Conservation (phyloP, 2,113 vertebrate species). For the Orthonyx spaldingii region DNA sequence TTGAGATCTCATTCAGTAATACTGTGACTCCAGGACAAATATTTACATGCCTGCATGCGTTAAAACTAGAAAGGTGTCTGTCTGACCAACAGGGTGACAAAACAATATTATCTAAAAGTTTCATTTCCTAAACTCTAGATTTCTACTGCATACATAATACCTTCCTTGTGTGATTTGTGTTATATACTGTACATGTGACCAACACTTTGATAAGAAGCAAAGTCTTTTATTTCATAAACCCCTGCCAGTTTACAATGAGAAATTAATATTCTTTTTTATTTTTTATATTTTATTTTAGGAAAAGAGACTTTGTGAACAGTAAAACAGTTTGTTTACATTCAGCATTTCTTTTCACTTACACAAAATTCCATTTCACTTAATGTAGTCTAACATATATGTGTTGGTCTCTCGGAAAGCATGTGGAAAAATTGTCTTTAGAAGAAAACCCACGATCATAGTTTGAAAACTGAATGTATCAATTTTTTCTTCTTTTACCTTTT, state of each 20-base stretch:
- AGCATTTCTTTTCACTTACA: conserved; percentile 71
- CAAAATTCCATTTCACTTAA: conserved; percentile 69
- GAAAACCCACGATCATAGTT: conserved; percentile 67
- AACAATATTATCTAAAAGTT: conserved; percentile 87
- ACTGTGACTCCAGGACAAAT: conserved; percentile 99
- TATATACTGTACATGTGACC: conserved; percentile 98
- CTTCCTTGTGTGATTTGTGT: conserved; percentile 87
- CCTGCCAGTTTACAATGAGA: conserved; percentile 75
- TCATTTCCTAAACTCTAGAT: conserved; percentile 88
- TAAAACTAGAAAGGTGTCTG: conserved; percentile 98
- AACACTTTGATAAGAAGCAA: conserved; percentile 76
- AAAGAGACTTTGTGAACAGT: conserved; percentile 85
- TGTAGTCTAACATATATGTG: conserved; percentile 58
- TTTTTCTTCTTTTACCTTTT: conserved; percentile 32
- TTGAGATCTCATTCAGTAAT: conserved; percentile 98
- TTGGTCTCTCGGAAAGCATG: conserved; percentile 70
- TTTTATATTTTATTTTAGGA: conserved; percentile 69
- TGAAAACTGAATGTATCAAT: conserved; percentile 67
- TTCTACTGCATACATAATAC: conserved; percentile 99
- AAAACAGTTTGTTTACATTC: conserved; percentile 85
- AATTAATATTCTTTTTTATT: conserved; percentile 63
- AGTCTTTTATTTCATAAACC: conserved; percentile 72
- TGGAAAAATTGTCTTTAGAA: conserved; percentile 70
- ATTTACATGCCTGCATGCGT: conserved; percentile 99
- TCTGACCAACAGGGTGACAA: conserved; percentile 96